Conservation (phyloP, 2,888 invertebrate genomes). For the Erebia aethiops region DNA sequence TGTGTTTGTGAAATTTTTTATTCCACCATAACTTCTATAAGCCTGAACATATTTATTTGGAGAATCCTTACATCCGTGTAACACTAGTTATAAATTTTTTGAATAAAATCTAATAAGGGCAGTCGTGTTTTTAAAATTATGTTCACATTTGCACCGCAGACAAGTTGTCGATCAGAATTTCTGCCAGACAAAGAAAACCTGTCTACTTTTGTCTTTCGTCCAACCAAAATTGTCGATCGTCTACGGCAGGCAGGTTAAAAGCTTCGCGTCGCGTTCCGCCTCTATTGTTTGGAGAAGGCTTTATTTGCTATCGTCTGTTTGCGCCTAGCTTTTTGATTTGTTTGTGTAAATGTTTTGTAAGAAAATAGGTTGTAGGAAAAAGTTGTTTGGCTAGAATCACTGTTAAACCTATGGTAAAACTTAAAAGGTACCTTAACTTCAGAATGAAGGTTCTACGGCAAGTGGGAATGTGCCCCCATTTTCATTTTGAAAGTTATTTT, state of each 20-base stretch:
- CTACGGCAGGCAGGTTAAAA: slow-evolving; percentile 16
- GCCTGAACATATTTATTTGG: too few relatives aligned
- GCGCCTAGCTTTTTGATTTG: slow-evolving; percentile 9
- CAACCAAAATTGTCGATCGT: not conserved
- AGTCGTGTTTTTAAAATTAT: too few relatives aligned
- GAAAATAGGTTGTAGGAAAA: not conserved
- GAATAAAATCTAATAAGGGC: too few relatives aligned
- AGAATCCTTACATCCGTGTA: not conserved
- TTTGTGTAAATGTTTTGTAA: slow-evolving; percentile 17
- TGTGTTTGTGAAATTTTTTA: too few relatives aligned
- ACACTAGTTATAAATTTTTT: not conserved
- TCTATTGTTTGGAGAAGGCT: slow-evolving; percentile 20
- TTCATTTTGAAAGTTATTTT: too few relatives aligned
- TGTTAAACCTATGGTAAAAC: not conserved
- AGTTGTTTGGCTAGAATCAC: not conserved
- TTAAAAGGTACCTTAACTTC: too few relatives aligned
- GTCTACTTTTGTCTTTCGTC: not conserved
- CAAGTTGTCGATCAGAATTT: too few relatives aligned
- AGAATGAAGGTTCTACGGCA: too few relatives aligned
- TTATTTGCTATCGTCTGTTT: slow-evolving; percentile 18
- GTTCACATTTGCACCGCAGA: too few relatives aligned
- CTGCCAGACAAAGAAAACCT: too few relatives aligned
- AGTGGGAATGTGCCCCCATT: too few relatives aligned
- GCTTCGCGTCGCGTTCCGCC: slow-evolving; percentile 21
- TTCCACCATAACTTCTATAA: too few relatives aligned